These are phyloP conservation scores for Trichomycterus rosablanca DNA, from an alignment of 2,113 vertebrate species.

Conservation along the genomic window DNA sequence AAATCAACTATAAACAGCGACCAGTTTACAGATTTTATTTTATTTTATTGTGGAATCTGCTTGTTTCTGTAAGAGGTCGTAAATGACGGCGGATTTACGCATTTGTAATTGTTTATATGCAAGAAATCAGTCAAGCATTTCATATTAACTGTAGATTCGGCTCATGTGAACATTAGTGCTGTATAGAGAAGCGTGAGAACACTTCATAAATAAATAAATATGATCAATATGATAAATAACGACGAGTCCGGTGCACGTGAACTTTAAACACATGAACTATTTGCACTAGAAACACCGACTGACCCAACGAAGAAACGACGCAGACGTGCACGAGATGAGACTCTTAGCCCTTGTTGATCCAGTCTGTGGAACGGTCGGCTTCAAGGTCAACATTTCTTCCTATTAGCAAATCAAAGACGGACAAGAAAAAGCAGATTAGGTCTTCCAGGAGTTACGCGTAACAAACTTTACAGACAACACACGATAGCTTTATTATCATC, in stretches of 20 bases:
- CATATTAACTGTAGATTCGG: no score
- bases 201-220: constrained; percentile 21
- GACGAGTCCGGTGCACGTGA: not conserved
- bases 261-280: not conserved
- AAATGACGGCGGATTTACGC: no score
- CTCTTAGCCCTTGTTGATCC: constrained; percentile 71
- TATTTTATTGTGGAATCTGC: no score
- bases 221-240: not conserved
- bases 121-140: no score
- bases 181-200: not conserved
- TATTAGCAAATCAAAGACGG: constrained; percentile 29
- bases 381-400: constrained; percentile 52
- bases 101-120: no score
- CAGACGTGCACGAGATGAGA: not conserved
- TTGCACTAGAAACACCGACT: not conserved
- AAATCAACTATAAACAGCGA: no score
- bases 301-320: not conserved
- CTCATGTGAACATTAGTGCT: constrained; percentile 9
- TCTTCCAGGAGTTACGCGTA: no score
- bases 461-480: no score
- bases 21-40: no score
- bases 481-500: no score
- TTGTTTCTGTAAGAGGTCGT: no score
- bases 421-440: not conserved
- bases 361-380: constrained; percentile 77